A percentile compares a stretch with the other conserved stretches of the same genome.
phyloP scores from a whole-genome alignment of 2,797 vertebrate genomes.

The Myotis findleyi region DNA sequence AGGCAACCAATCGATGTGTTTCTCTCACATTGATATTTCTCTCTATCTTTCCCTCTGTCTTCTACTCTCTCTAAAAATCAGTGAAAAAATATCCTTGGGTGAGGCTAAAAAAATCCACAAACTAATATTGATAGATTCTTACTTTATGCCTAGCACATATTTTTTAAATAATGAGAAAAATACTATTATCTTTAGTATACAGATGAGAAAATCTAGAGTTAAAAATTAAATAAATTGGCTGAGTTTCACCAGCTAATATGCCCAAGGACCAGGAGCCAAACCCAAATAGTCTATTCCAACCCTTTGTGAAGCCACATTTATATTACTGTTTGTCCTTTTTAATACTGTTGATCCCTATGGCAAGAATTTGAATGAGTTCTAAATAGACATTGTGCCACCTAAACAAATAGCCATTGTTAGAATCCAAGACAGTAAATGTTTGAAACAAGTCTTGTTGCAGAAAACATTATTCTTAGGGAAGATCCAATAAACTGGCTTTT shows the following conservation, averaged over 20 bases:
- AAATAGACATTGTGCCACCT: constrained; percentile 78
- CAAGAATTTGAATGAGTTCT: constrained; percentile 79
- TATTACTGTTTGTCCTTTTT: constrained; percentile 60
- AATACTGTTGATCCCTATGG: constrained; percentile 76
- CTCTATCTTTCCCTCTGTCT: too few relatives aligned
- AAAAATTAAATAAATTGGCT: constrained; percentile 44
- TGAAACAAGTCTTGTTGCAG: constrained; percentile 72
- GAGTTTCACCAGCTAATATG: background rate
- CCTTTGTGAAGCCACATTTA: constrained; percentile 26
- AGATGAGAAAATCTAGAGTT: constrained; percentile 22
- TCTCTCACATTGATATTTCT: too few relatives aligned
- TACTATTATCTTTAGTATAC: background rate
- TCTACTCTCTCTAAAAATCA: too few relatives aligned
- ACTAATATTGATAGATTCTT: background rate
- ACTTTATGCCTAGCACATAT: background rate
- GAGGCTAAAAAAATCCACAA: too few relatives aligned
- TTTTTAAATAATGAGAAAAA: constrained; percentile 31
- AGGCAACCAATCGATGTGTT: too few relatives aligned
- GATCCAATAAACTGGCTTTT: constrained; percentile 62
- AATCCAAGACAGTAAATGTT: constrained; percentile 71
- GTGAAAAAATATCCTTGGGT: too few relatives aligned
- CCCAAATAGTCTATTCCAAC: constrained; percentile 21
- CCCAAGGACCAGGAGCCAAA: constrained; percentile 47
- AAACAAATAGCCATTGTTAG: constrained; percentile 81
- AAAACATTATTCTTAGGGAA: constrained; percentile 65